Conservation (phyloP, 2,113 vertebrate genomes). For the Corythornis vintsioides region DNA sequence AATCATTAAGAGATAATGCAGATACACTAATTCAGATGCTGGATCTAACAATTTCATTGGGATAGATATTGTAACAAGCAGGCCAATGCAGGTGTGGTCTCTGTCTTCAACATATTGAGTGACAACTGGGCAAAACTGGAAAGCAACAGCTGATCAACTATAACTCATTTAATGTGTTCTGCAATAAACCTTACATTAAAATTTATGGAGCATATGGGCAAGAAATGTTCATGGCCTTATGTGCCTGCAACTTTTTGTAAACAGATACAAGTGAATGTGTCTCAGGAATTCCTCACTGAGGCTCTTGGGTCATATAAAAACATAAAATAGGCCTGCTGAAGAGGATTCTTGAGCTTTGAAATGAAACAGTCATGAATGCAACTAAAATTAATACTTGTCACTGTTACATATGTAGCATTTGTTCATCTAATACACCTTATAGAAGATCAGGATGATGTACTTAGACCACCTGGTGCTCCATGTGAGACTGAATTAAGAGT, state of each 20-base stretch:
- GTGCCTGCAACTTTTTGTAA: not conserved
- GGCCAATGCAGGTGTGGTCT: not conserved
- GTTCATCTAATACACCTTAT: not conserved
- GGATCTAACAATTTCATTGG: not conserved
- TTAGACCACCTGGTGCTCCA: conserved; percentile 15
- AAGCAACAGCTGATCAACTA: conserved; percentile 28
- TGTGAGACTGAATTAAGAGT: not conserved
- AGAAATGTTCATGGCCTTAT: conserved; percentile 49
- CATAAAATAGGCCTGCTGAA: not conserved
- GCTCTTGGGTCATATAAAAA: not conserved
- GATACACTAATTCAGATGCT: not conserved
- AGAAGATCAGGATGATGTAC: not conserved
- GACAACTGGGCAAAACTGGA: not conserved
- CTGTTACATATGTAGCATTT: not conserved
- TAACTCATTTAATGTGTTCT: conserved; percentile 9
- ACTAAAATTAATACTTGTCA: not conserved
- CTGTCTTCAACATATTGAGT: not conserved
- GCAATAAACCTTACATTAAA: conserved; percentile 21
- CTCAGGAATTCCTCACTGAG: not conserved
- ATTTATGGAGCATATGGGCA: conserved; percentile 59
- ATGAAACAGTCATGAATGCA: not conserved
- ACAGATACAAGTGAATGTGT: not conserved
- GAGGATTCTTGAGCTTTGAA: not conserved
- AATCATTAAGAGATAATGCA: not conserved
- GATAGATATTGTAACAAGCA: not conserved